These are phyloP conservation scores for Lucinisca nassula DNA, from an alignment of 2,888 invertebrate species.

Conservation along the genomic window DNA sequence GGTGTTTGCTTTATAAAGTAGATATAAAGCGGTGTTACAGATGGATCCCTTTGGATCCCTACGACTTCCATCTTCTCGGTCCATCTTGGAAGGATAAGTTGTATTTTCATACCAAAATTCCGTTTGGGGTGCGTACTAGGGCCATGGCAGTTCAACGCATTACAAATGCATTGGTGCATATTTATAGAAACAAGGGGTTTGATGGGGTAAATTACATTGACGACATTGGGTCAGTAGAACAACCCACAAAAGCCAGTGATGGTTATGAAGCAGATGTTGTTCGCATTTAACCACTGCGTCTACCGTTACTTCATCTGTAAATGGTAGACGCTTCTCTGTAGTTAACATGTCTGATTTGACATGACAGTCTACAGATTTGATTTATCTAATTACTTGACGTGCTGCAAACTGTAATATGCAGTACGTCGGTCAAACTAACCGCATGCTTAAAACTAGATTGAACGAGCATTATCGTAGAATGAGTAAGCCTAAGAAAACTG, in stretches of 20 bases:
- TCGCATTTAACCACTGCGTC: no score
- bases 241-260: not conserved
- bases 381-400: no score
- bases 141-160: constrained; percentile 18
- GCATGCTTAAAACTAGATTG: no score
- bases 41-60: constrained; percentile 12
- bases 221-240: not conserved
- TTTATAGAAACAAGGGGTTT: constrained; percentile 1
- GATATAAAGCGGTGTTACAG: not conserved
- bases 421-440: no score
- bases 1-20: not conserved
- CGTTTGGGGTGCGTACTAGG: not conserved
- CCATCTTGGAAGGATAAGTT: not conserved
- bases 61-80: not conserved
- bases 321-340: no score
- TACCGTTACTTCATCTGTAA: no score
- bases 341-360: no score
- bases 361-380: no score
- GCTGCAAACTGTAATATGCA: no score
- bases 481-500: no score
- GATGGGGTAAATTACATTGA: not conserved
- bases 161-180: constrained; percentile 6
- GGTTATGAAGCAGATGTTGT: not conserved
- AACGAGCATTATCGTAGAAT: no score
- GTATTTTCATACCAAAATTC: constrained; percentile 10